A percentile compares a stretch with the other conserved stretches of the same genome.
Conservation (phyloP, 2,797 vertebrate genomes). For the Erethizon dorsatum region DNA sequence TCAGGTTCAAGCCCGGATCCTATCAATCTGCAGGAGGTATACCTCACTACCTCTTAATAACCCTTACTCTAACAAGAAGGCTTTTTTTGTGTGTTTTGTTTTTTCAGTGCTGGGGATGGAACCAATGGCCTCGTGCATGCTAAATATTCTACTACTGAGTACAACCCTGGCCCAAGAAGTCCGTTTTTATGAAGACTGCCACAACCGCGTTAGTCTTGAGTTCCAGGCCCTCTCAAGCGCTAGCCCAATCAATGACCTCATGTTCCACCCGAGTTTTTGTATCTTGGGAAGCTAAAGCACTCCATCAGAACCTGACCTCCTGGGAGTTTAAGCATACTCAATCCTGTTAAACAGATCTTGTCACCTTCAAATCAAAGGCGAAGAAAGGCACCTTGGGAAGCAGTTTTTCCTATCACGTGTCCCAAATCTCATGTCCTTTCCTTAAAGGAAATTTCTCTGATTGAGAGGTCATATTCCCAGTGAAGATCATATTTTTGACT, state of each 20-base stretch:
- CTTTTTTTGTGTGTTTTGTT: background rate
- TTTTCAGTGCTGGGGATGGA: background rate
- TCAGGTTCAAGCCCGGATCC: background rate
- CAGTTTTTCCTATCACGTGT: background rate
- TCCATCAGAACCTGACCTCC: background rate
- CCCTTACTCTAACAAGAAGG: background rate
- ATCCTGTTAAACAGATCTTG: background rate
- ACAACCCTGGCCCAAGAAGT: background rate
- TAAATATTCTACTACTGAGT: background rate
- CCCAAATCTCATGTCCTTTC: background rate
- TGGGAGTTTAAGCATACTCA: background rate
- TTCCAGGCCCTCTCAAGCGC: background rate
- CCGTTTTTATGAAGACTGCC: background rate
- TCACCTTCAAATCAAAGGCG: background rate
- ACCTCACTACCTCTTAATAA: background rate
- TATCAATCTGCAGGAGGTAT: no score
- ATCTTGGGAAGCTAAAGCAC: background rate
- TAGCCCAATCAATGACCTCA: background rate
- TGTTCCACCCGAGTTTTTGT: background rate
- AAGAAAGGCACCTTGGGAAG: background rate
- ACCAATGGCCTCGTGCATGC: background rate
- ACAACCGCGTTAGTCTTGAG: background rate
- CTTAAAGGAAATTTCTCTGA: slow-evolving; percentile 2
- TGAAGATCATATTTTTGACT: background rate
- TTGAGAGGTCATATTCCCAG: background rate